Evolutionary conservation across 2,888 invertebrate species (phyloP).

Genomic region (Cabera pusaria): DNA sequence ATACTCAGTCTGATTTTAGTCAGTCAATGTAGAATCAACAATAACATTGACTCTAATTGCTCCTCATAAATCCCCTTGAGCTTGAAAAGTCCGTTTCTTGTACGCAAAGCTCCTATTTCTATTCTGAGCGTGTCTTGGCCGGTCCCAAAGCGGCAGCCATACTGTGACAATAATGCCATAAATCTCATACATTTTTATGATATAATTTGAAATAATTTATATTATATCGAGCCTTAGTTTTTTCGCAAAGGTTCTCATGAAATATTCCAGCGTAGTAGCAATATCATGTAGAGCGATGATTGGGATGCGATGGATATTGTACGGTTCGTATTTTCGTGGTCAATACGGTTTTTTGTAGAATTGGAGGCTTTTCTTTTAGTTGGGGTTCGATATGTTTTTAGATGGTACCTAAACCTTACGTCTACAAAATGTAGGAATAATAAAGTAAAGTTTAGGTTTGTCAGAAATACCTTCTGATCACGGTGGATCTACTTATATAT

Average conservation of each 20-base stretch:
- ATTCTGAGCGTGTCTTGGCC: conserved; percentile 51
- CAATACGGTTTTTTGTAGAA: neutral
- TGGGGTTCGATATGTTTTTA: too few species aligned
- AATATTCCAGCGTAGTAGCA: conserved; percentile 18
- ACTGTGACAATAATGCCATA: conserved; percentile 55
- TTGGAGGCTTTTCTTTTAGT: too few species aligned
- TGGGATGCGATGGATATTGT: conserved; percentile 15
- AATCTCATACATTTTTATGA: conserved; percentile 72
- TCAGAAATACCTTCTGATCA: too few species aligned
- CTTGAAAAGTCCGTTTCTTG: conserved; percentile 49
- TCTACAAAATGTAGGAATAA: too few species aligned
- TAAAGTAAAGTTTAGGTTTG: too few species aligned
- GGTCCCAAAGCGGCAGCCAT: conserved; percentile 43
- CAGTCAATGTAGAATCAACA: neutral
- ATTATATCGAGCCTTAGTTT: conserved; percentile 31
- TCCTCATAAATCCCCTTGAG: conserved; percentile 38
- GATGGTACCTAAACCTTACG: too few species aligned
- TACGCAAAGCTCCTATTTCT: conserved; percentile 53
- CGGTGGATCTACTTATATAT: too few species aligned
- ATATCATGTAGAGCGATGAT: conserved; percentile 24
- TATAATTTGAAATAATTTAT: conserved; percentile 56
- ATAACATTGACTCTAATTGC: conserved; percentile 23
- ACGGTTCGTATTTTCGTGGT: neutral
- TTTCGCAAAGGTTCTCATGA: conserved; percentile 25
- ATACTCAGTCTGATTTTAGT: conserved; percentile 4